Base-by-base conservation (phyloP, 1,140 invertebrate genomes). In the Euwallacea fornicatus region DNA sequence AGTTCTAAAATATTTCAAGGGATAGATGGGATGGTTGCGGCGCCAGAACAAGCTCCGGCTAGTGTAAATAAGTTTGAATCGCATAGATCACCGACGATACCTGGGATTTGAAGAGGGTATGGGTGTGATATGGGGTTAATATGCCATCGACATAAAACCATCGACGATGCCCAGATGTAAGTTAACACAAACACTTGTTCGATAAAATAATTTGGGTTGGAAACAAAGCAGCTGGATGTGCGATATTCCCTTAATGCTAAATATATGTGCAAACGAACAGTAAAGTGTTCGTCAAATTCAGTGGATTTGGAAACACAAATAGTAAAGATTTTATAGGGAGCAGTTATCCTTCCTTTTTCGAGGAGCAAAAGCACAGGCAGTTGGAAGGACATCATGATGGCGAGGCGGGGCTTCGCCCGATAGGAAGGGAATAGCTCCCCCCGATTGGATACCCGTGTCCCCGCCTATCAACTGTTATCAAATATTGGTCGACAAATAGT, bases 401-500 rank as follows among this genome's bases (percentile, higher is more conserved):
- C 78, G 76, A 74, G 80, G 81, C 78, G 80, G 73, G 69, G 78
- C 74, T 74, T 75, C 66, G n/a, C 60, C 50, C 55, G 69, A 71
- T 74, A 75, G 77, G 77, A 81, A 79, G 77, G 76, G 73, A 67
- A 74, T 60, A 15, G 47, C 43, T 50, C 7, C 11, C 66, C 66
- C 42, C 41, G 62, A 81, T 82, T 81, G 79, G 80, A 69, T 53
- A 67, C 8, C 42, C 44, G 7, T 59, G 11, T 71, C 21, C 56
- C 75, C 79, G 75, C 80, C 80, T 73, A 74, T 74, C 58, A 72
- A 76, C 75, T 81, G 81, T 82, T 81, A 76, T 75, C 79, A 82
- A 82, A 82, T 81, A 82, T 82, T 82, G 79, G 80, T 78, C 72
- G 76, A 81, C 81, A 82, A 82, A 82, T 82, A 81, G 79, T 77